Base-by-base conservation (phyloP, 2,888 invertebrate species). In the Eubasilissa splendida region DNA sequence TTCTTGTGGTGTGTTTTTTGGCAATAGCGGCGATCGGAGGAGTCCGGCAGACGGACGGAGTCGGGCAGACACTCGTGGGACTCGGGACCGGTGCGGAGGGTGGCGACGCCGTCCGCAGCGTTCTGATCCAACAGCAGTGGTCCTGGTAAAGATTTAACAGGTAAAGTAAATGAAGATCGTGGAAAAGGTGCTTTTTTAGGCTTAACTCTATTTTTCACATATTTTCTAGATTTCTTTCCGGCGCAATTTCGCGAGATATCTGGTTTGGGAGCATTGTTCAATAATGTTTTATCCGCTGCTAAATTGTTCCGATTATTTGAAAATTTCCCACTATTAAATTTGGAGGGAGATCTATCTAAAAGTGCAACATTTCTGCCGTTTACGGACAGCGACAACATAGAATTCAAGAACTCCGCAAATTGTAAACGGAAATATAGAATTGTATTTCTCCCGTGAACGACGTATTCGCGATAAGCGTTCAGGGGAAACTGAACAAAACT, bases 31-130 rank as follows among this genome's bases (percentile, higher is more conserved):
- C 31, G 63, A 2, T 12, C 63, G 12, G 63, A 50, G 2, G 52
- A 22, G 54, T 73, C 54, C 59, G 12, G 60, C 14, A 31, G 73
- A 31, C 73, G 12, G 31, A 7, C 68, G 14, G 68, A 66, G 54
- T 73, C 54, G 75, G 12, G 60, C 14, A 31, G 73, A 31, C 73
- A 12, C 50, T 56, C 14, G 56, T 14, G 11, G 3, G 54, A 31
- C 54, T 73, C 42, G 73, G 54, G 54, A 14, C 58, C 12, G 73
- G 31, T 0, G 50, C 50, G 56, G 12, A 7, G 58, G 10, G 42
- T 31, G 53, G 58, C 59, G 79, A 68, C 74, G 88, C 84, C 87
- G 85, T 84, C 53, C 66, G 14, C 60, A 59, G 50, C 4, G 65
- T 58, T 42, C 42, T 14, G n/a, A 8, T 22, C 63, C 76, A 76